Evolutionary conservation across 1,140 invertebrate genomes (phyloP).

Genomic region (Drosophila lini): DNA sequence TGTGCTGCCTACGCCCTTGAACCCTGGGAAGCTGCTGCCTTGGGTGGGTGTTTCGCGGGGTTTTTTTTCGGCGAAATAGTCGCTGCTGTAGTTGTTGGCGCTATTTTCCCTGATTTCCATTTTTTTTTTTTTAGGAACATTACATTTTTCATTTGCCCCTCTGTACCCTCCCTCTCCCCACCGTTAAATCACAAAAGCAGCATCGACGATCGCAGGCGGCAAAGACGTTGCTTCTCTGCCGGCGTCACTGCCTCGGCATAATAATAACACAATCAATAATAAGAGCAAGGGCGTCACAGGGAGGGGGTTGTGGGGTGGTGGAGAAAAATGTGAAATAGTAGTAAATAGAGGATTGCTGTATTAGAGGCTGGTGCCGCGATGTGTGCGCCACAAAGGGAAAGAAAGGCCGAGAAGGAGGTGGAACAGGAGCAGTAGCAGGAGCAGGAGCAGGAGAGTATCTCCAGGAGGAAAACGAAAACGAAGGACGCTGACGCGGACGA

Average conservation of each 20-base stretch:
- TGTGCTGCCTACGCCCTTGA: neutral
- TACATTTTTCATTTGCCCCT: constrained; percentile 56
- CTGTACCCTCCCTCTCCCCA: neutral
- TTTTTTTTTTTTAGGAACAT: constrained; percentile 36
- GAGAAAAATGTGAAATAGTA: constrained; percentile 61
- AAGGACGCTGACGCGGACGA: neutral
- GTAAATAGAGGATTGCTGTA: constrained; percentile 68
- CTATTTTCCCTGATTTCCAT: constrained; percentile 18
- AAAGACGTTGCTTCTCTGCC: constrained; percentile 8
- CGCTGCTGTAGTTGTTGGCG: constrained; percentile 39
- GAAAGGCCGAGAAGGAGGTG: neutral
- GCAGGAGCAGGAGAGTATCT: neutral
- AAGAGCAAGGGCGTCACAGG: constrained; percentile 19
- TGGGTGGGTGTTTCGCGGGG: constrained; percentile 1
- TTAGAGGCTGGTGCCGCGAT: constrained; percentile 63
- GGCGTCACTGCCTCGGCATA: constrained; percentile 47
- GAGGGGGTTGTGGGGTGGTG: neutral
- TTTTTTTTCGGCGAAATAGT: constrained; percentile 8
- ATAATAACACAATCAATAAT: constrained; percentile 66
- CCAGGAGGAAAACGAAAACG: neutral
- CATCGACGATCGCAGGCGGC: constrained; percentile 43
- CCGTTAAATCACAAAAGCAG: constrained; percentile 52
- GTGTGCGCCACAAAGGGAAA: constrained; percentile 40
- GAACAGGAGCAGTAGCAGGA: neutral
- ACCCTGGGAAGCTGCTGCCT: neutral